A percentile compares a stretch with the other conserved stretches of the same genome.
Conservation (phyloP, 53 echinoderm and acorn worm genomes). For the Antedon mediterranea region DNA sequence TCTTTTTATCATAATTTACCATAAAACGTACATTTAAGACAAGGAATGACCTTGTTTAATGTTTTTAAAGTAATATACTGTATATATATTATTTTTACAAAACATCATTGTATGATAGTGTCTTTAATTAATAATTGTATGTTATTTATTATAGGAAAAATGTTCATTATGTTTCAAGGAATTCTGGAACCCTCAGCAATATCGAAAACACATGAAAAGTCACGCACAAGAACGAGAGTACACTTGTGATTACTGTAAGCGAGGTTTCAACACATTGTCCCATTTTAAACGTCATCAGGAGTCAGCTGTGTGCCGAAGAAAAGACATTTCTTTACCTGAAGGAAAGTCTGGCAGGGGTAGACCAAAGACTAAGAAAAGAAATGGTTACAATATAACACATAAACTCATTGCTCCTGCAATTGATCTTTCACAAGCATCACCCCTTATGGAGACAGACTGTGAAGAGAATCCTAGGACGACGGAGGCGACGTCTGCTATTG, state of each 20-base stretch:
- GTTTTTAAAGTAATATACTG: too few relatives aligned
- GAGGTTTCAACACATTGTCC: constrained; percentile 32
- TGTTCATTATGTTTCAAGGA: constrained; percentile 33
- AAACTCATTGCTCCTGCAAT: too few relatives aligned
- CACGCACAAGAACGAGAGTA: constrained; percentile 38
- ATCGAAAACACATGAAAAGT: constrained; percentile 46
- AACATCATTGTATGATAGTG: background rate
- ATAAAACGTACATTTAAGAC: too few relatives aligned
- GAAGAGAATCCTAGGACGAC: too few relatives aligned
- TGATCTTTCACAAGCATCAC: too few relatives aligned
- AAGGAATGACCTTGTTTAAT: too few relatives aligned
- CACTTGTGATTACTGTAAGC: constrained; percentile 27
- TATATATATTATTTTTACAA: too few relatives aligned
- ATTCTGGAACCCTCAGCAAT: constrained; percentile 30
- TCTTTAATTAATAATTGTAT: background rate
- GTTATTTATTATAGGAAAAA: constrained; percentile 15
- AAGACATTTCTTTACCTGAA: background rate
- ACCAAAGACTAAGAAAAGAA: background rate
- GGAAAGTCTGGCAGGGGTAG: background rate
- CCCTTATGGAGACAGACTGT: too few relatives aligned
- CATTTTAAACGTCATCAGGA: constrained; percentile 47
- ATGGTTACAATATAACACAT: background rate
- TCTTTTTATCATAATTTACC: too few relatives aligned
- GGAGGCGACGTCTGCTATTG: too few relatives aligned
- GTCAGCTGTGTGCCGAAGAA: constrained; percentile 19